Evolutionary conservation across 1,140 invertebrate genomes (phyloP), one percentile per base, ranked within the genome.

Genomic region (Coelopa frigida): DNA sequence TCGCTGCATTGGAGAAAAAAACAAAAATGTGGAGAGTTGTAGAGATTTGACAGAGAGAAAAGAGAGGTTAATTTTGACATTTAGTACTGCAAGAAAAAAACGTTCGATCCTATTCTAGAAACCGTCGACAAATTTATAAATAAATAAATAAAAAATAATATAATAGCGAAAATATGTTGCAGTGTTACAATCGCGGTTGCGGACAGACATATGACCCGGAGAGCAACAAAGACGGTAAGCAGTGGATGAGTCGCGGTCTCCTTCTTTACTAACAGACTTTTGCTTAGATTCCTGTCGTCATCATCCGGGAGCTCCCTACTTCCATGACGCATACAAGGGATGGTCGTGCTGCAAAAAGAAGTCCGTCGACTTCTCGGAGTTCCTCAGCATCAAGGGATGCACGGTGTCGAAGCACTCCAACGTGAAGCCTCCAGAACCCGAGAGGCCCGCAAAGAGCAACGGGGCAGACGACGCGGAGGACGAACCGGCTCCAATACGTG

Each of bases 311-410:
- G 72, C 74, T 11, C 96, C 96, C 2, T 80, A 94, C 40, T 99
- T 99, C 68, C 96, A 99, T 70, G 96, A 99, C 75, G 94, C 93
- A 1, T 93, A 98, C 58, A 99, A 99, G 76, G 89, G 89, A n/a
- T 99, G 96, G 96, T 89, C 90, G 5, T 99, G 96, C 65, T 99
- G 96, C 65, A 91, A 92, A 31, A 98, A 96, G 66, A 94, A 94
- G 67, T 91, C 85, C 54, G 92, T 87, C 21, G 94, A 99, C 70
- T 98, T 98, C 62, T 94, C 93, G 3, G 90, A 94, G 71, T 98
- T 98, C 71, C 75, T 98, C 1, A 94, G 91, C 61, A 91, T 93
- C 29, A 88, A 89, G 70, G 94, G 94, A 5, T 98, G 94, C 62
- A 85, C 83, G 5, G 72, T 76, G 35, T 82, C 85, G 2, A 79